Evolutionary conservation across 2,888 invertebrate species (phyloP).

Genomic region (Cephus pygmeus): DNA sequence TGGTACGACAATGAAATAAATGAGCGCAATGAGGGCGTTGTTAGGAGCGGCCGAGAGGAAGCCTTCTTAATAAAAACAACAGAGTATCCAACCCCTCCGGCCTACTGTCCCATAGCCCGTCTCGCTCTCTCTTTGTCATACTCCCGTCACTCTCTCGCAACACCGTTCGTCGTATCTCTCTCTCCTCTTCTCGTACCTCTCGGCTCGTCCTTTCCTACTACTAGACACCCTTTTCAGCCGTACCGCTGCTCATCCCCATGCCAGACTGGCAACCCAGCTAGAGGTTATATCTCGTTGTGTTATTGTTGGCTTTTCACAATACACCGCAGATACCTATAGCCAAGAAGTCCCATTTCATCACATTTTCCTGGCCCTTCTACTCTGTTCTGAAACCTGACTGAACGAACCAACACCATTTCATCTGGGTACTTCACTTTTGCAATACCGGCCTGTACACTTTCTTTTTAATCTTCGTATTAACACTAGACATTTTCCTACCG

Average conservation of each 20-base stretch:
- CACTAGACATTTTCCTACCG: background rate
- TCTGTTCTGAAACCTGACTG: background rate
- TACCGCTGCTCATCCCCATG: background rate
- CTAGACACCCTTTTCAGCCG: constrained; percentile 2
- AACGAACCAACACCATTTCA: background rate
- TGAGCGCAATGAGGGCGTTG: constrained; percentile 20
- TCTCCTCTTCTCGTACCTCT: constrained; percentile 23
- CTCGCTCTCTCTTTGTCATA: constrained; percentile 3
- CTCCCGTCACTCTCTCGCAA: background rate
- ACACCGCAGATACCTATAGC: constrained; percentile 32
- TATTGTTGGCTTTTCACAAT: constrained; percentile 39
- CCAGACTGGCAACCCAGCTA: background rate
- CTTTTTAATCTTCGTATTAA: background rate
- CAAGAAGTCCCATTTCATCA: constrained; percentile 44
- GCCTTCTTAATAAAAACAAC: constrained; percentile 20
- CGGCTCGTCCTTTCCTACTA: constrained; percentile 27
- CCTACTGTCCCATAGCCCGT: background rate
- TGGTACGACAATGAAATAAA: constrained; percentile 24
- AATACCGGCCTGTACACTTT: background rate
- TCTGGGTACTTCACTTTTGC: background rate
- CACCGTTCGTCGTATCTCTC: constrained; percentile 16
- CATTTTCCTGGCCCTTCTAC: constrained; percentile 32
- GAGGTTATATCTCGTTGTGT: constrained; percentile 28
- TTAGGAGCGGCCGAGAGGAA: constrained; percentile 9
- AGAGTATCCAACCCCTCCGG: background rate